phyloP scores from a whole-genome alignment of 2,797 vertebrate genomes.

The Glossophaga mutica region DNA sequence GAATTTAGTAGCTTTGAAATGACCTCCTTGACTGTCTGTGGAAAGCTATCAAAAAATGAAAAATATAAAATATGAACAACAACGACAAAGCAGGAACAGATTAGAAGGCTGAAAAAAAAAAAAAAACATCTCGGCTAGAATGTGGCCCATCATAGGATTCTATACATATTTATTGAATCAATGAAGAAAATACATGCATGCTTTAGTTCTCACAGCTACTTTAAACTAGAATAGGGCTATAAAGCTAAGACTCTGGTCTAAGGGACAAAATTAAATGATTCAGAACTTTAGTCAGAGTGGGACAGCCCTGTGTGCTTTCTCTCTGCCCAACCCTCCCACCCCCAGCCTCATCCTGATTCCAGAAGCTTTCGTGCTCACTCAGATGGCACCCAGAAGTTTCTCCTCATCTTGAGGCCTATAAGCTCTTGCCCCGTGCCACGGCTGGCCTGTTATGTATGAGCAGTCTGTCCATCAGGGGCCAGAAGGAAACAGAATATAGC shows the following conservation, averaged over 20 bases:
- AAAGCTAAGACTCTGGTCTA: background rate
- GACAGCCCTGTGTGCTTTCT: background rate
- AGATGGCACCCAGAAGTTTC: background rate
- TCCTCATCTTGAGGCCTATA: background rate
- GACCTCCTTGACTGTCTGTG: background rate
- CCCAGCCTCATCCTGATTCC: background rate
- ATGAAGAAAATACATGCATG: background rate
- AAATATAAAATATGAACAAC: background rate
- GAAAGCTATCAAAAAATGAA: background rate
- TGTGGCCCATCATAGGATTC: background rate
- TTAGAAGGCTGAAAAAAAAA: background rate
- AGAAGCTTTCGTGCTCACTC: background rate
- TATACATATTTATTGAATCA: background rate
- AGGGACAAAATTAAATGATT: background rate
- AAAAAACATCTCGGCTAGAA: background rate
- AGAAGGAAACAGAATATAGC: background rate
- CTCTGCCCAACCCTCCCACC: background rate
- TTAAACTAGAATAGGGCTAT: background rate
- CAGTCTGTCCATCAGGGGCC: no score
- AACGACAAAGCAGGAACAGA: background rate
- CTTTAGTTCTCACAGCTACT: background rate
- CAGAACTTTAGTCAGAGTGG: no score
- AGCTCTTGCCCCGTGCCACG: background rate
- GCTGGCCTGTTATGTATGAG: accelerated
- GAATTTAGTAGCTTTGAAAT: background rate